Conservation (phyloP, 2,797 vertebrate species). For the Syngnathus acus region DNA sequence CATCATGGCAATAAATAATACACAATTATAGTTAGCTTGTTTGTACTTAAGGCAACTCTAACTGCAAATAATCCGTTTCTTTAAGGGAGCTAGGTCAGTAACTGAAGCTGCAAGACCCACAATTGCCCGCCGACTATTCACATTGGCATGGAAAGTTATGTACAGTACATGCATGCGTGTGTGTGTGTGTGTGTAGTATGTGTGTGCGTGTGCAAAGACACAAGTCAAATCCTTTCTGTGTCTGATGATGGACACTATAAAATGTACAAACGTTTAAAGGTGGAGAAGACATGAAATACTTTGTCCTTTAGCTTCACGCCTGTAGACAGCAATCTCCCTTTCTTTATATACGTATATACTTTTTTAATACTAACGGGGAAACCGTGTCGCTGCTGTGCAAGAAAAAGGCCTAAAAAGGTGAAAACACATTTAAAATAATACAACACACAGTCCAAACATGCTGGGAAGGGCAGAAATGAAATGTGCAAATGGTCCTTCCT, state of each 20-base stretch:
- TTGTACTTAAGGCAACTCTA: constrained; percentile 68
- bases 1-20: constrained; percentile 47
- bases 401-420: constrained; percentile 17
- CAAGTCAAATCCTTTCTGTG: constrained; percentile 7
- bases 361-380: constrained; percentile 30
- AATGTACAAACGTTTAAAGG: constrained; percentile 11
- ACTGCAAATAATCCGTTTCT: constrained; percentile 51
- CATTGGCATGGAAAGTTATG: not conserved
- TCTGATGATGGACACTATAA: not conserved
- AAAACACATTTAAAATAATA: constrained; percentile 42
- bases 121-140: not conserved
- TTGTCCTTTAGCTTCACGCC: constrained; percentile 40
- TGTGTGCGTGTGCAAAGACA: constrained; percentile 8
- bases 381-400: constrained; percentile 35
- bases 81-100: constrained; percentile 18
- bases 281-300: constrained; percentile 1
- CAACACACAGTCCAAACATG: constrained; percentile 23
- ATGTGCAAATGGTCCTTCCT: constrained; percentile 32
- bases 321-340: constrained; percentile 23
- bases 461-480: constrained; percentile 19
- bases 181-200: constrained; percentile 2
- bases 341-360: too few species aligned
- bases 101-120: not conserved
- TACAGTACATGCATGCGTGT: constrained; percentile 8
- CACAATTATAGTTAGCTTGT: constrained; percentile 42